Conservation (phyloP, 2,113 vertebrate genomes). For the Erpornis zantholeuca region DNA sequence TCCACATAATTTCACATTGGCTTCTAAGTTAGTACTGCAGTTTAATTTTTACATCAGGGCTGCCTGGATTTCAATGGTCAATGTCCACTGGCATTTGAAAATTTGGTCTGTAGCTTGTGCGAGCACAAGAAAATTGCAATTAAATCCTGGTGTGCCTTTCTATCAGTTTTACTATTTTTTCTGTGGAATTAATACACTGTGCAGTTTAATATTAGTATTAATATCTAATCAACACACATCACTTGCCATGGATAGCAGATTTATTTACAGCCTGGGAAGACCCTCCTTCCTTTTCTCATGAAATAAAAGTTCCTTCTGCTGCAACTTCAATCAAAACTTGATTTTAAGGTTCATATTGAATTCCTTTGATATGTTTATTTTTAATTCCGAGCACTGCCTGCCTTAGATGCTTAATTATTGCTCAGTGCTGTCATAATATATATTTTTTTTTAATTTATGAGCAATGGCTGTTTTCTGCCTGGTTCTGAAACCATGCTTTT, state of each 20-base stretch:
- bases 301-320: not conserved
- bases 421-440: not conserved
- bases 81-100: not conserved
- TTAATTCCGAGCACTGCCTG: not conserved
- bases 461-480: not conserved
- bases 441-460: not conserved
- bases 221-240: not conserved
- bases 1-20: conserved; percentile 57
- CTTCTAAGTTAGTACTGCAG: conserved; percentile 38
- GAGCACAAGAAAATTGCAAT: not conserved
- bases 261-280: not conserved
- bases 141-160: not conserved
- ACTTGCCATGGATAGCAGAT: not conserved
- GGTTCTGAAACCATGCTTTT: not conserved
- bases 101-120: not conserved
- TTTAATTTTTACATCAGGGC: not conserved
- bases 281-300: not conserved
- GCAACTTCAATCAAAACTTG: not conserved
- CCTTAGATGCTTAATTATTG: not conserved
- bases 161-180: not conserved
- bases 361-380: not conserved
- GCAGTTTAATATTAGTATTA: not conserved
- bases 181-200: not conserved
- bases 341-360: not conserved
- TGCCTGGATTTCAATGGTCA: not conserved